Percentiles rank a stretch among this genome's conserved stretches.
These are phyloP conservation scores for Hemibagrus wyckioides DNA, from an alignment of 2,113 vertebrate genomes.

Conservation along the genomic window DNA sequence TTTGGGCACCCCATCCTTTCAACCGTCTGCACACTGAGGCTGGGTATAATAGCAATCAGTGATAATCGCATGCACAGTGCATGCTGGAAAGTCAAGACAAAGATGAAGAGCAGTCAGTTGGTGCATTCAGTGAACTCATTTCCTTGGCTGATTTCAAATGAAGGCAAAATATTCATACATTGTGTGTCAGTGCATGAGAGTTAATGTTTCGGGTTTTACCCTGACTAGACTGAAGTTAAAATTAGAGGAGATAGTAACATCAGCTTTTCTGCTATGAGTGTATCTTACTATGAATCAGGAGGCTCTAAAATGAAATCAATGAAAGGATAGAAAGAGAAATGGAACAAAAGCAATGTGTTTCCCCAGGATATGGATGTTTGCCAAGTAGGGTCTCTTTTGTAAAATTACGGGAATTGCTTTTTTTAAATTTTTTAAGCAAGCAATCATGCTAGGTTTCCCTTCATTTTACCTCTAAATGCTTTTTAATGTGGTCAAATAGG, in stretches of 20 bases:
- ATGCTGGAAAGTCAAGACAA: not conserved
- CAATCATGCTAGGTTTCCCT: conserved; percentile 11
- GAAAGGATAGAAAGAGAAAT: conserved; percentile 20
- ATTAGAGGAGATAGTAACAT: not conserved
- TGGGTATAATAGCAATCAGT: conserved; percentile 8
- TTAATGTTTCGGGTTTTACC: not conserved
- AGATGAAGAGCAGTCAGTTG: not conserved
- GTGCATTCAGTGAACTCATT: not conserved
- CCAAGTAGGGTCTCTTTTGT: conserved; percentile 1
- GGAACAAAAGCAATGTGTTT: not conserved
- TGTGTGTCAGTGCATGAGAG: not conserved
- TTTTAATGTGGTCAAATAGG: conserved; percentile 32
- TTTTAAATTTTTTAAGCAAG: not conserved
- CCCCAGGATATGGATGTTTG: conserved; percentile 7
- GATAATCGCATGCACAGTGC: not conserved
- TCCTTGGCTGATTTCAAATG: not conserved
- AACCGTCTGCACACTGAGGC: not conserved
- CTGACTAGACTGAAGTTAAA: not conserved
- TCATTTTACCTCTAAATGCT: conserved; percentile 26
- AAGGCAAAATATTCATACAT: conserved; percentile 1
- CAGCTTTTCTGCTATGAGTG: not conserved
- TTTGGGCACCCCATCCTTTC: not conserved
- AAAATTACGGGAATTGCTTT: conserved; percentile 12
- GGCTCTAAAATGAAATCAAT: not conserved
- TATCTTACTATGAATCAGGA: not conserved